Base-by-base conservation (phyloP, 2,888 invertebrate genomes). In the Acanthosepion pharaonis region DNA sequence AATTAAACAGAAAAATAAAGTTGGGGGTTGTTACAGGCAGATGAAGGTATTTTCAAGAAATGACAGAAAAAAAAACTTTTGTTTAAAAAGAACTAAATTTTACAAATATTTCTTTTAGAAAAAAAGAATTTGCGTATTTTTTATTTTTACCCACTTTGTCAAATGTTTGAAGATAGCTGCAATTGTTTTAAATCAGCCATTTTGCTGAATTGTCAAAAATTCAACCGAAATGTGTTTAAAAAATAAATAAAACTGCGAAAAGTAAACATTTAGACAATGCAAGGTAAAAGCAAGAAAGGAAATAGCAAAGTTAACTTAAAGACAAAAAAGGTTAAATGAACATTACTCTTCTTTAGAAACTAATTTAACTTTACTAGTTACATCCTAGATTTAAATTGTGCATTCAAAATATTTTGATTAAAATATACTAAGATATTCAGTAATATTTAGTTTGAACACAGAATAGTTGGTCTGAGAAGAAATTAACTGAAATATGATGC, bases 281-380 rank as follows among this genome's bases (percentile, higher is more conserved):
- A 78, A 78, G n/a, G n/a, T 78, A 78, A n/a, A 78, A 78, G 78
- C 78, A 78, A 78, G 78, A 78, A 78, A 78, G 15, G 78, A 78
- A 78, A 78, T 78, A 9, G n/a, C 11, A 78, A 4, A 78, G n/a
- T 78, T 78, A n/a, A 15, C 8, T n/a, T 28, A 15, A 8, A n/a
- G n/a, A 78, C 18, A 33, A 78, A 78, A 78, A n/a, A 20, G 59
- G 59, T 59, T n/a, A 33, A 78, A 9, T 15, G 33, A 78, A 78
- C 33, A 33, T n/a, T n/a, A 15, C 78, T 78, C n/a, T 11, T 78
- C 11, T 78, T 78, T n/a, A n/a, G 8, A 78, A 78, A 78, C n/a
- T 64, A 25, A 78, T 78, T 78, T 33, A 78, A 78, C n/a, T 78
- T 15, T 5, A 78, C 28, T 8, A n/a, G 78, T 28, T 78, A 55